These are phyloP conservation scores for Chamaea fasciata DNA, from an alignment of 2,113 vertebrate species.

Conservation along the genomic window DNA sequence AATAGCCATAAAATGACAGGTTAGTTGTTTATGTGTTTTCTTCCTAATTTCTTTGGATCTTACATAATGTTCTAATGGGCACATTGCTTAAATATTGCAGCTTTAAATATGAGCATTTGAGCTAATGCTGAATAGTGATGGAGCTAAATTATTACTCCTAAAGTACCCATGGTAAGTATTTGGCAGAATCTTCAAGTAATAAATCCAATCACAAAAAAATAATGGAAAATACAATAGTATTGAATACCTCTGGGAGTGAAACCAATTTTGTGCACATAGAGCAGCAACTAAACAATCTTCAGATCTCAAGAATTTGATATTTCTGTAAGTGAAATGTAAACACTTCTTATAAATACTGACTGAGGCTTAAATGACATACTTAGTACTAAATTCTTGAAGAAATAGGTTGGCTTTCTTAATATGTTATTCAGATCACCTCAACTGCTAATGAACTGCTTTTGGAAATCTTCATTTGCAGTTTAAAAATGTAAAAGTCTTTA, in stretches of 20 bases:
- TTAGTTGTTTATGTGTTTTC: background rate
- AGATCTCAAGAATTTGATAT: background rate
- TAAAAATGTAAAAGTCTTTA: background rate
- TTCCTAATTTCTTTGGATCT: background rate
- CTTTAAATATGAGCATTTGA: background rate
- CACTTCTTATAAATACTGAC: background rate
- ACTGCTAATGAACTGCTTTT: background rate
- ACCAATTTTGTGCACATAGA: background rate
- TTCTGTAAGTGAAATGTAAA: background rate
- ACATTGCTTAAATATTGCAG: fast-evolving
- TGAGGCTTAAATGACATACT: background rate
- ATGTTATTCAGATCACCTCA: background rate
- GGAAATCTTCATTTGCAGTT: background rate
- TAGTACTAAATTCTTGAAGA: background rate
- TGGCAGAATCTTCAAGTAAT: background rate
- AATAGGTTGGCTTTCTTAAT: background rate
- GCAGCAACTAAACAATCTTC: background rate
- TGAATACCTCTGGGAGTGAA: background rate
- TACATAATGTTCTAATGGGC: background rate
- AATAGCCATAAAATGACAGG: background rate
- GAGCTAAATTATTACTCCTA: background rate
- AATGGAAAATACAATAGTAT: background rate
- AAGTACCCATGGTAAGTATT: background rate
- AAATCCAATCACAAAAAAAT: background rate
- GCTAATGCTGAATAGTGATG: background rate